These are phyloP conservation scores for Beris morrisii DNA, from an alignment of 2,888 invertebrate species.

Conservation along the genomic window DNA sequence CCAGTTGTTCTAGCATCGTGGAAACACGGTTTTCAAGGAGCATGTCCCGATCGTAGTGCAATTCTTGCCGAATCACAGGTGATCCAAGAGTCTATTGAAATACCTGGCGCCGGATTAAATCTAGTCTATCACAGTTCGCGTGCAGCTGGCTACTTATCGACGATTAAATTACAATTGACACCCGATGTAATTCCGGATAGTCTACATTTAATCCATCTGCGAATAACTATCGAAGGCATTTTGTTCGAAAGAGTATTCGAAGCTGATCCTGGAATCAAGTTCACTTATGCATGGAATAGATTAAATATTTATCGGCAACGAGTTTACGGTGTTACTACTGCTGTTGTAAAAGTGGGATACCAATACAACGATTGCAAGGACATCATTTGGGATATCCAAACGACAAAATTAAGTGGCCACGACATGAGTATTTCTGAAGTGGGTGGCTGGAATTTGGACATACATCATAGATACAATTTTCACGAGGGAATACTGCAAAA, in stretches of 20 bases:
- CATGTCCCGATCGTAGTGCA: constrained; percentile 90
- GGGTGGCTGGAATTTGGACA: constrained; percentile 97
- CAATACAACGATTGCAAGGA: constrained; percentile 90
- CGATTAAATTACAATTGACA: constrained; percentile 87
- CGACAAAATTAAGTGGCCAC: constrained; percentile 91
- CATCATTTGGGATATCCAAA: constrained; percentile 94
- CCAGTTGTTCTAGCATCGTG: constrained; percentile 91
- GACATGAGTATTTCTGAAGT: constrained; percentile 97
- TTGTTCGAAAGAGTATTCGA: constrained; percentile 91
- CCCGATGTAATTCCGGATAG: constrained; percentile 80
- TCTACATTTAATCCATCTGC: constrained; percentile 83
- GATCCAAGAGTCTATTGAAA: constrained; percentile 90
- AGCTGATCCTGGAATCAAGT: constrained; percentile 94
- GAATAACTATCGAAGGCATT: constrained; percentile 93
- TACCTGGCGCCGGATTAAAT: constrained; percentile 93
- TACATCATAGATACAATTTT: constrained; percentile 97
- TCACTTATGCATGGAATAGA: constrained; percentile 97
- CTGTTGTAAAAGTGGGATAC: constrained; percentile 94
- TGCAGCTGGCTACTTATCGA: constrained; percentile 89
- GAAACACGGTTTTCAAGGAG: constrained; percentile 93
- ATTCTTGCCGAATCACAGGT: constrained; percentile 91
- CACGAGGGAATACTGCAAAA: constrained; percentile 97
- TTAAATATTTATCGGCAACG: constrained; percentile 94
- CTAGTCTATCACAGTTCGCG: constrained; percentile 95
- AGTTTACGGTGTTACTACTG: constrained; percentile 95